A percentile compares a stretch with the other conserved stretches of the same genome.
Evolutionary conservation across 1,140 invertebrate genomes (phyloP).

Genomic region (Drosophila tani): DNA sequence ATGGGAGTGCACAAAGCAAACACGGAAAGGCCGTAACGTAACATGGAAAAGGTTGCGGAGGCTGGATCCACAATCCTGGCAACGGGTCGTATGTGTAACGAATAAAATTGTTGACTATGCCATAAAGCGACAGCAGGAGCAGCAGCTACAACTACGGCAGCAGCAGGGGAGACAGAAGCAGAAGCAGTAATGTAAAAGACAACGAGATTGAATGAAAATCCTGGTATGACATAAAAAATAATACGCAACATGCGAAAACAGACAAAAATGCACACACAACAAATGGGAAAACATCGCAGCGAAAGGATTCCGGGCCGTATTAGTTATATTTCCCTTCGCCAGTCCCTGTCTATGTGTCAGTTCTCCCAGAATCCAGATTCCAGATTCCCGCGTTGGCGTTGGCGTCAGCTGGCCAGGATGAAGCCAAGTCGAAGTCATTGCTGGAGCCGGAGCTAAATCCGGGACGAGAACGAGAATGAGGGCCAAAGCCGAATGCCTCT

Average conservation of each 20-base stretch:
- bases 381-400: conserved; percentile 29
- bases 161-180: not conserved
- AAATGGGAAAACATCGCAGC: conserved; percentile 49
- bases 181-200: conserved; percentile 46
- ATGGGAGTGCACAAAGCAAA: conserved; percentile 19
- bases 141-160: conserved; percentile 1
- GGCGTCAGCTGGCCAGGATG: conserved; percentile 42
- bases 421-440: conserved; percentile 34
- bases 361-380: conserved; percentile 27
- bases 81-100: conserved; percentile 60
- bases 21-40: conserved; percentile 31
- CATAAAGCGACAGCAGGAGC: conserved; percentile 50
- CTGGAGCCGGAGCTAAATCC: conserved; percentile 13
- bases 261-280: conserved; percentile 51
- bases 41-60: conserved; percentile 42
- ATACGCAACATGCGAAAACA: conserved; percentile 59
- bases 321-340: conserved; percentile 61
- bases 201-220: conserved; percentile 76
- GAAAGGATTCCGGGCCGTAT: conserved; percentile 67
- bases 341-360: conserved; percentile 40
- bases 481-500: conserved; percentile 29
- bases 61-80: conserved; percentile 32
- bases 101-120: conserved; percentile 73
- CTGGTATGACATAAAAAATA: conserved; percentile 68
- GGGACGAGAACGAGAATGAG: conserved; percentile 33